Percentiles rank a stretch among this genome's conserved stretches.
These are phyloP conservation scores for Caiman crocodilus DNA, from an alignment of 2,797 vertebrate species.

Conservation along the genomic window DNA sequence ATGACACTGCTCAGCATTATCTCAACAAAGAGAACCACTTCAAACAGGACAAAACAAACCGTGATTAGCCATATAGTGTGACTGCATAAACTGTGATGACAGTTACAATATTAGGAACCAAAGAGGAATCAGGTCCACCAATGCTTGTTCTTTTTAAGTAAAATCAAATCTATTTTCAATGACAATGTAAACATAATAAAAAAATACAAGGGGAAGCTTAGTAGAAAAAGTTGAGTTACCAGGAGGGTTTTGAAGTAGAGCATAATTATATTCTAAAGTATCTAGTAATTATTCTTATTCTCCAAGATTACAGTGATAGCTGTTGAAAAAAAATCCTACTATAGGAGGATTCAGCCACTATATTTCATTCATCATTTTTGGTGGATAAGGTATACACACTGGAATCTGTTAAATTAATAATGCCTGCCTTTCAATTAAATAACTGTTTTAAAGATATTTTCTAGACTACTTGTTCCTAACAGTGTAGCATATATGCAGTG, in stretches of 20 bases:
- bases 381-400: not conserved
- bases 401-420: not conserved
- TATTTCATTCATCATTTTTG: not conserved
- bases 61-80: not conserved
- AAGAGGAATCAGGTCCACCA: not conserved
- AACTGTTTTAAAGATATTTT: not conserved
- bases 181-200: not conserved
- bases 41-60: not conserved
- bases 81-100: not conserved
- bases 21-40: not conserved
- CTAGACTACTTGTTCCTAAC: not conserved
- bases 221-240: not conserved
- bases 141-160: not conserved
- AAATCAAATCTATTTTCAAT: not conserved
- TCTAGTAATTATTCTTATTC: not conserved
- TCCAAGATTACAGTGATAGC: not conserved
- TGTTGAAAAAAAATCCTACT: not conserved
- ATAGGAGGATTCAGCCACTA: not conserved
- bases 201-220: not conserved
- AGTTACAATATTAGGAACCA: not conserved
- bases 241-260: not conserved
- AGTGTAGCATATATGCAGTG: not conserved
- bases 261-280: not conserved
- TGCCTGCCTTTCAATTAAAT: not conserved
- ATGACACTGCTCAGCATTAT: not conserved